These are phyloP conservation scores for Ptychobarbus kaznakovi DNA, from an alignment of 2,797 vertebrate genomes.

Conservation along the genomic window DNA sequence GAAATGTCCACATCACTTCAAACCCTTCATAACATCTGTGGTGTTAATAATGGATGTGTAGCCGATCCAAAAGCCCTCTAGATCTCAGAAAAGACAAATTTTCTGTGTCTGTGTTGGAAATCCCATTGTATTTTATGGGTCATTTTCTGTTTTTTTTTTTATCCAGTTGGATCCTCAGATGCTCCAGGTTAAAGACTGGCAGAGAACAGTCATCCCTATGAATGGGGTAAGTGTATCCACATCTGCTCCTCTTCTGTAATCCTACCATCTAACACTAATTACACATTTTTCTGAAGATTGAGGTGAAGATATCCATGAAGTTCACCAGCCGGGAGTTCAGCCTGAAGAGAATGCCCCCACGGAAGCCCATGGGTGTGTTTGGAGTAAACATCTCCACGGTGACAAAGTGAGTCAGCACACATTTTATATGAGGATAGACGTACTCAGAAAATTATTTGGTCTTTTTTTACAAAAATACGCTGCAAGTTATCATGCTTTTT, in stretches of 20 bases:
- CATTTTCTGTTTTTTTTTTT: not conserved
- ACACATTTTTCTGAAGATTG: constrained; percentile 79
- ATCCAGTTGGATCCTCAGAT: constrained; percentile 90
- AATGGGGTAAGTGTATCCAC: constrained; percentile 85
- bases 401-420: constrained; percentile 89
- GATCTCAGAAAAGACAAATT: not conserved
- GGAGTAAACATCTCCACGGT: constrained; percentile 95
- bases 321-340: constrained; percentile 97
- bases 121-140: not conserved
- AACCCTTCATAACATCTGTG: not conserved
- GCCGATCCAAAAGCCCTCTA: not conserved
- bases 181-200: constrained; percentile 96
- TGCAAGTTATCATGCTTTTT: not conserved
- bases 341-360: constrained; percentile 92
- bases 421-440: not conserved
- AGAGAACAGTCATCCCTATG: constrained; percentile 93
- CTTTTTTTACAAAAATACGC: not conserved
- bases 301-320: constrained; percentile 96
- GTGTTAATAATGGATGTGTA: not conserved
- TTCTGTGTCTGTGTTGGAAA: not conserved
- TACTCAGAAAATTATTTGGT: not conserved
- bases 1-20: not conserved
- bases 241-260: not conserved
- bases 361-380: constrained; percentile 95
- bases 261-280: not conserved